Conservation (phyloP, 2,113 vertebrate species). For the Gadus chalcogrammus region DNA sequence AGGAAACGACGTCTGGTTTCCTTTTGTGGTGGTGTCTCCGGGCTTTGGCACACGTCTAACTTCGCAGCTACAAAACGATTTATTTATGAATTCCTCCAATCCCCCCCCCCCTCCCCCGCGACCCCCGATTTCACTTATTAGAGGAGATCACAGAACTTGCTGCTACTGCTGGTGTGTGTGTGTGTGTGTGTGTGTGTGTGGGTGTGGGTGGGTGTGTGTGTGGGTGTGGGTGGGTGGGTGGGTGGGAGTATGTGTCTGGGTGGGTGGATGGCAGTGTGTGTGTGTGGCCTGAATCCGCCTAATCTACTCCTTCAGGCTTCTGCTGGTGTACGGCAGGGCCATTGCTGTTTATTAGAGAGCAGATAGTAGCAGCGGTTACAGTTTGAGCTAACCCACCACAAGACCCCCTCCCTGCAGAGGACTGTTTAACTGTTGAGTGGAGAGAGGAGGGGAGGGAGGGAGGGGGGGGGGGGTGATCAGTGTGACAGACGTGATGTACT, state of each 20-base stretch:
- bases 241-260: too few species aligned
- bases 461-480: too few species aligned
- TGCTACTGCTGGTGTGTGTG: neutral
- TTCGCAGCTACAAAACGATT: slow-evolving; percentile 10
- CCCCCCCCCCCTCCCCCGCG: slow-evolving; percentile 9
- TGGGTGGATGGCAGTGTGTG: too few species aligned
- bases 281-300: slow-evolving; percentile 10
- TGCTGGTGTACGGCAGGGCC: slow-evolving; percentile 37
- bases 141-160: slow-evolving; percentile 20
- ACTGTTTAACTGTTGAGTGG: neutral
- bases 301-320: slow-evolving; percentile 33
- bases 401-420: neutral
- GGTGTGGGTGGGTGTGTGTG: too few species aligned
- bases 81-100: slow-evolving; percentile 35
- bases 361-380: too few species aligned
- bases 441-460: neutral
- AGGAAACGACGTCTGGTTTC: slow-evolving; percentile 37
- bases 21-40: slow-evolving; percentile 15
- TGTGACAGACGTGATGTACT: too few species aligned
- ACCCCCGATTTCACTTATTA: neutral
- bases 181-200: too few species aligned
- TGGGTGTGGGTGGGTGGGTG: too few species aligned
- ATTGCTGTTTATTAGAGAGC: neutral
- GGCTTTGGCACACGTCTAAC: slow-evolving; percentile 19
- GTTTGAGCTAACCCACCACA: too few species aligned